A percentile compares a stretch with the other conserved stretches of the same genome.
Conservation (phyloP, 2,797 vertebrate genomes). For the Tapera naevia region DNA sequence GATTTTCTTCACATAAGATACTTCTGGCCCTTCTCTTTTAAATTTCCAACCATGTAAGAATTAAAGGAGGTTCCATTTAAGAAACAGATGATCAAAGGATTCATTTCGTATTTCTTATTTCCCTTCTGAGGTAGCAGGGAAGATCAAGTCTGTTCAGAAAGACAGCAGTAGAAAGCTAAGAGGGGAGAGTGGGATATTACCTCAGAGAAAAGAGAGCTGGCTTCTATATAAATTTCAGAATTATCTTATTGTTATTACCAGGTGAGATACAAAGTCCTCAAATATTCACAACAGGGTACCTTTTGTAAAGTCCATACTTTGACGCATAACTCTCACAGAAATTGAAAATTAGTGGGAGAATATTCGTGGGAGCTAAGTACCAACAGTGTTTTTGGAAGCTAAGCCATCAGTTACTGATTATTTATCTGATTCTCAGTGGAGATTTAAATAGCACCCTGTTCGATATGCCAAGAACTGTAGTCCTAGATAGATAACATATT, state of each 20-base stretch:
- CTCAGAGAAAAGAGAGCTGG: neutral
- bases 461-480: neutral
- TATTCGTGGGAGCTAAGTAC: neutral
- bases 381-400: neutral
- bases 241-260: neutral
- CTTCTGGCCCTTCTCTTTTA: neutral
- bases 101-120: neutral
- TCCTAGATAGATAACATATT: neutral
- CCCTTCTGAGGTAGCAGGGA: neutral
- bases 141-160: neutral
- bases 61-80: neutral
- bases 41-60: neutral
- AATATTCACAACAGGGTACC: neutral
- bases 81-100: neutral
- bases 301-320: neutral
- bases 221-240: neutral
- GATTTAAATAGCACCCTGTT: neutral
- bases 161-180: neutral
- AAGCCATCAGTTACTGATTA: neutral
- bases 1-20: neutral
- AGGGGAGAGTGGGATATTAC: neutral
- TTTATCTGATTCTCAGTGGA: neutral
- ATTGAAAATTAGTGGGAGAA: neutral
- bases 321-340: neutral
- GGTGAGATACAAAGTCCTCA: neutral